Percentiles rank a stretch among this genome's conserved stretches.
Evolutionary conservation across 2,113 vertebrate species (phyloP).

Genomic region (Trematomus loennbergii): DNA sequence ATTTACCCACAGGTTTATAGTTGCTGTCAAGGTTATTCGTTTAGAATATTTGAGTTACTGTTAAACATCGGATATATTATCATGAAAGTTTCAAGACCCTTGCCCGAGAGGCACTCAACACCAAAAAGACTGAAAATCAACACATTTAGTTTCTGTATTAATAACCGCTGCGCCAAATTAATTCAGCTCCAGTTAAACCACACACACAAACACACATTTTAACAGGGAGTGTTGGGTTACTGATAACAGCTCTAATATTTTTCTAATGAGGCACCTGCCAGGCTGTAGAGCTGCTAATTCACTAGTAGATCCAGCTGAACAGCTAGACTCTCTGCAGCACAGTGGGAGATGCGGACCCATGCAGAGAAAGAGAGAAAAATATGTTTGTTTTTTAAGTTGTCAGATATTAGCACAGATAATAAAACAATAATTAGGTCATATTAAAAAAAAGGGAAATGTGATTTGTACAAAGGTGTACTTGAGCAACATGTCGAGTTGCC

Average conservation of each 20-base stretch:
- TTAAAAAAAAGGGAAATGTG: conserved; percentile 6
- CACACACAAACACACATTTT: conserved; percentile 32
- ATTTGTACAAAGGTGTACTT: conserved; percentile 28
- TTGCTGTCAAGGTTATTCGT: background rate
- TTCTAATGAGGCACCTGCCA: conserved; percentile 79
- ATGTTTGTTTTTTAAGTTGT: conserved; percentile 57
- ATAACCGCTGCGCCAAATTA: conserved; percentile 54
- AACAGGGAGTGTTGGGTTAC: conserved; percentile 62
- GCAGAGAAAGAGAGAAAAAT: conserved; percentile 35
- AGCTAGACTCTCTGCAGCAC: conserved; percentile 69
- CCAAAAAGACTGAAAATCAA: conserved; percentile 32
- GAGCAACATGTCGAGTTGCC: conserved; percentile 25
- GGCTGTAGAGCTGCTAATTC: conserved; percentile 74
- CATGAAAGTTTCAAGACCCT: conserved; percentile 23
- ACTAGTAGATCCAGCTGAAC: conserved; percentile 69
- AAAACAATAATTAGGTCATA: conserved; percentile 56
- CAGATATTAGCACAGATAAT: conserved; percentile 51
- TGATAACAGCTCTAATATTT: conserved; percentile 77
- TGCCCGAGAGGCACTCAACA: conserved; percentile 26
- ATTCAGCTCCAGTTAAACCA: conserved; percentile 47
- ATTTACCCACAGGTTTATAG: background rate
- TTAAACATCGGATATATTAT: conserved; percentile 6
- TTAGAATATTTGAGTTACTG: background rate
- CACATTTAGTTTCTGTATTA: conserved; percentile 31
- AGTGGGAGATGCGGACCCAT: conserved; percentile 62